Conservation (phyloP, 2,797 vertebrate genomes). For the Melanotaenia parkinsoni region DNA sequence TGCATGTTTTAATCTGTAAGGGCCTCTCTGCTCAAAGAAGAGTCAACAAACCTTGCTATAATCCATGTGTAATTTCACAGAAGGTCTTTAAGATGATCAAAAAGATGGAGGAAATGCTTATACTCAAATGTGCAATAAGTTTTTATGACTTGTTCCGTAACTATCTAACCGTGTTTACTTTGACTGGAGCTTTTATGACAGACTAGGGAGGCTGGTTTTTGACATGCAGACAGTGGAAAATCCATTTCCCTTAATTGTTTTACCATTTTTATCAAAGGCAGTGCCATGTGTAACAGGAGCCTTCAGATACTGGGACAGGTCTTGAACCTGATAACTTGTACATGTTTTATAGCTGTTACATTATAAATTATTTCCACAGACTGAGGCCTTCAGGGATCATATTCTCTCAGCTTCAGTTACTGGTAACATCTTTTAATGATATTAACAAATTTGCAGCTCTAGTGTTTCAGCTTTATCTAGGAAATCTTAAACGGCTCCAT, state of each 20-base stretch:
- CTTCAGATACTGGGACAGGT: slow-evolving; percentile 87
- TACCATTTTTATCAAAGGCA: slow-evolving; percentile 86
- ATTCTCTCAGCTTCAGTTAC: slow-evolving; percentile 93
- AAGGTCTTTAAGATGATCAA: neutral
- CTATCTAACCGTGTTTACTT: slow-evolving; percentile 36
- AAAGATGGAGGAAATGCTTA: neutral
- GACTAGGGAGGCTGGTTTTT: slow-evolving; percentile 51
- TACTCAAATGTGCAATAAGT: neutral
- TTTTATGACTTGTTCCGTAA: slow-evolving; percentile 31
- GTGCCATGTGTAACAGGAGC: slow-evolving; percentile 88
- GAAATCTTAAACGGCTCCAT: slow-evolving; percentile 98
- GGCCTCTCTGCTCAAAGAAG: neutral
- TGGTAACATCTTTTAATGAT: slow-evolving; percentile 98
- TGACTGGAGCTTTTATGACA: slow-evolving; percentile 64
- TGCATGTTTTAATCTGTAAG: neutral
- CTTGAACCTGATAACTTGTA: slow-evolving; percentile 94
- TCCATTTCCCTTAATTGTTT: slow-evolving; percentile 96
- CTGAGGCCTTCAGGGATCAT: slow-evolving; percentile 88
- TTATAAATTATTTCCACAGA: slow-evolving; percentile 99
- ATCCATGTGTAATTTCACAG: neutral
- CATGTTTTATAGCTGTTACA: slow-evolving; percentile 98
- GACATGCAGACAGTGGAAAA: slow-evolving; percentile 84
- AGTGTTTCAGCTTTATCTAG: slow-evolving; percentile 97
- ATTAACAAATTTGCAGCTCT: slow-evolving; percentile 99
- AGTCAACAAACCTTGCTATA: neutral